Base-by-base conservation (phyloP, 2,797 vertebrate genomes). In the Mycteria americana region DNA sequence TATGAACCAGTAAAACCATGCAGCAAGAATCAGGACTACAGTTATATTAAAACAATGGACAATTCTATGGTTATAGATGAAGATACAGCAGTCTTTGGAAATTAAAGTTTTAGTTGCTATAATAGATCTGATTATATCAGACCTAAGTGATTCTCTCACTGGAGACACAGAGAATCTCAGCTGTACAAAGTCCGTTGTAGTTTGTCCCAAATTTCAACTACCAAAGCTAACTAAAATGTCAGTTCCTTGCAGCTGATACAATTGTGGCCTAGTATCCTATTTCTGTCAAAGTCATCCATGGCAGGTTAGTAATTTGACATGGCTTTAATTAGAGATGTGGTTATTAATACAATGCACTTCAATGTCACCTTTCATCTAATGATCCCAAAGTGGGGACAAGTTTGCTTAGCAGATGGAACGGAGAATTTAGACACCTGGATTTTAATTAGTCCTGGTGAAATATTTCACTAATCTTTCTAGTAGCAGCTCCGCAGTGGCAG, bases 241-340 rank as follows among this genome's bases (percentile, higher is more conserved):
- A 93, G 28, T 46, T 91, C 79, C 75, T 81, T 67, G 63, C 84
- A 45, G 77, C 85, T 84, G 85, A 93, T 56, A 54, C 73, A 92
- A 6, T 43, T 89, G 43, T 70, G 91, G 87, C 97, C 96, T 78
- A 97, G 69, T 97, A 89, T 94, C 94, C 94, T 97, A 92, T 94
- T 97, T 97, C 87, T 79, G 73, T 93, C 95, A 97, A 96, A 96
- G 96, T 97, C 96, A 97, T 96, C 85, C 63, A 88, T 60, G 75
- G 92, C 82, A 93, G 88, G 94, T 86, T 95, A 92, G 79, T 96
- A 97, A 96, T 96, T 97, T 97, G 87, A 79, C 16, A 2, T 56
- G 93, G 79, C 91, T 97, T 97, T 97, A 96, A 97, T 97, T 97
- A 97, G 96, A 92, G 91, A 93, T 93, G 91, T 57, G 48, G 92